Evolutionary conservation across 2,888 invertebrate species (phyloP), one percentile per base, ranked within the genome.

Genomic region (Lamproptera curius): DNA sequence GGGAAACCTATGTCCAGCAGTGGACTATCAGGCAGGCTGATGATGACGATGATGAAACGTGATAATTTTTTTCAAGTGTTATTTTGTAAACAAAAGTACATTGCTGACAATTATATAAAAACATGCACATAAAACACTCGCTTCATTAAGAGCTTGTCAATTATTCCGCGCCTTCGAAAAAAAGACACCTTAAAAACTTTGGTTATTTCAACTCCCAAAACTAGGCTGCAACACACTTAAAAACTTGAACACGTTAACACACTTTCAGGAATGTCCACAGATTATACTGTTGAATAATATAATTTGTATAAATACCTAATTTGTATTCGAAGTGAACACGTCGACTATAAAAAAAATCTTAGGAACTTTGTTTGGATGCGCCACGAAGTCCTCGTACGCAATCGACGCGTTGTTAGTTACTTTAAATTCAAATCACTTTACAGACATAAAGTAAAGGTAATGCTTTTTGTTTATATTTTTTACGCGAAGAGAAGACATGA

Each of bases 281-380:
- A 47, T 38, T 46, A 44, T 53, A 35, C 45, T 28, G 33, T 47
- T 48, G 41, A 55, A 47, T 55, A 51, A 56, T 49, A 42, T 45
- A 44, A 46, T 48, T 46, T 50, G 56, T 51, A 52, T 56, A 58
- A 56, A 49, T 46, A 45, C 23, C 31, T 38, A 48, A 58, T 59
- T 56, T 54, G 36, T 53, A 58, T 55, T 53, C 54, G 34, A 49
- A 42, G 45, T 48, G 35, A 11, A 42, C 47, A 36, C 52, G 47
- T 50, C 53, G 44, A 46, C 47, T 38, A 51, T 52, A 34, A 49
- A 43, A n/a, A n/a, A 49, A 15, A 45, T 47, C 39, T 50, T 35
- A 31, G 39, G 26, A 33, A 37, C 37, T 26, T 39, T 39, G 34
- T 49, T 43, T 20, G 17, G 35, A 31, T 36, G 33, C 26, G 39